phyloP scores from a whole-genome alignment of 2,888 invertebrate genomes.

The Ophion obscuratus region DNA sequence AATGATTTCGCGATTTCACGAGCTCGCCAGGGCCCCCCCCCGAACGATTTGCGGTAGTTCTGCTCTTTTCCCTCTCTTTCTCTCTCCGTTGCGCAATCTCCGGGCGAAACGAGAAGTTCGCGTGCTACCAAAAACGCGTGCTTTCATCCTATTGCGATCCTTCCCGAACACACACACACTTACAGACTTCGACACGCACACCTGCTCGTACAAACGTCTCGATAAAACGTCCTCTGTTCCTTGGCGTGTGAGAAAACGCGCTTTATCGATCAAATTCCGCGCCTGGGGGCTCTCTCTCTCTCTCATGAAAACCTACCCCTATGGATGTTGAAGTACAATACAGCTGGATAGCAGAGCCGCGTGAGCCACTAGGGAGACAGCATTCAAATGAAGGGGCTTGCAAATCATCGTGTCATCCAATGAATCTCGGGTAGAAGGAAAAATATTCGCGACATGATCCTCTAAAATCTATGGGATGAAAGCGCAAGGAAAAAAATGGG shows the following conservation, averaged over 20 bases:
- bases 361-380: not conserved
- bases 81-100: not conserved
- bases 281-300: not conserved
- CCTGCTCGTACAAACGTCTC: slow-evolving; percentile 5
- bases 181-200: not conserved
- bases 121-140: slow-evolving; percentile 42
- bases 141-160: slow-evolving; percentile 14
- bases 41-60: slow-evolving; percentile 64
- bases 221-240: slow-evolving; percentile 6
- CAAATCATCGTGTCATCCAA: not conserved
- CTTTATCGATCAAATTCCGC: slow-evolving; percentile 26
- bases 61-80: slow-evolving; percentile 30
- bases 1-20: slow-evolving; percentile 61
- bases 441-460: not conserved
- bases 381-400: not conserved
- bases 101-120: slow-evolving; percentile 57
- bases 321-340: not conserved
- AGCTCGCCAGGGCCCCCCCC: slow-evolving; percentile 47
- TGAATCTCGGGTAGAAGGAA: not conserved
- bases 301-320: not conserved
- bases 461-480: not conserved
- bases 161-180: not conserved
- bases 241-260: slow-evolving; percentile 8
- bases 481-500: not conserved
- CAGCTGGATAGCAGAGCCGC: not conserved